phyloP scores from a whole-genome alignment of 2,113 vertebrate species.

The Tragelaphus buxtoni region DNA sequence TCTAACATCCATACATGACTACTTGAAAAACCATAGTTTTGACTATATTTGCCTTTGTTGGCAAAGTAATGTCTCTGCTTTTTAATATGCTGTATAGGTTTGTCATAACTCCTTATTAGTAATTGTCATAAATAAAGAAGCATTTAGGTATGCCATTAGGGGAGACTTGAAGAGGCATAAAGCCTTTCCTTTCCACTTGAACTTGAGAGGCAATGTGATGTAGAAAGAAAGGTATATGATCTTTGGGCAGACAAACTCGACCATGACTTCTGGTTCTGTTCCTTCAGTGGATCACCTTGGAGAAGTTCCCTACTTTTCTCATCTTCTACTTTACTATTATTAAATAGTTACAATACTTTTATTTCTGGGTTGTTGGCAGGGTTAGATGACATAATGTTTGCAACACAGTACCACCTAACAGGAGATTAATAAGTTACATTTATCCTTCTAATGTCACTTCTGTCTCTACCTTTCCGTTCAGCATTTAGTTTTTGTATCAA shows the following conservation, averaged over 20 bases:
- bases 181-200: neutral
- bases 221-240: neutral
- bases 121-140: neutral
- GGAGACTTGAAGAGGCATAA: neutral
- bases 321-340: neutral
- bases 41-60: neutral
- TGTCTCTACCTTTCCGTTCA: neutral
- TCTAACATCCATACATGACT: neutral
- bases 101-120: neutral
- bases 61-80: neutral
- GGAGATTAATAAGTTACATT: neutral
- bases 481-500: neutral
- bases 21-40: neutral
- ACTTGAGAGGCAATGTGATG: neutral
- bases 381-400: neutral
- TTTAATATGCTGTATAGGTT: neutral
- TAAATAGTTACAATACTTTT: neutral
- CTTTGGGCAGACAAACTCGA: neutral
- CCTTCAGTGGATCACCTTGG: neutral
- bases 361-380: neutral
- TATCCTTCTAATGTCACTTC: neutral
- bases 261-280: neutral
- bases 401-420: neutral
- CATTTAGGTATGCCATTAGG: neutral
- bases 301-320: neutral